These are phyloP conservation scores for Calycopis cecrops DNA, from an alignment of 1,140 invertebrate species.

Conservation along the genomic window DNA sequence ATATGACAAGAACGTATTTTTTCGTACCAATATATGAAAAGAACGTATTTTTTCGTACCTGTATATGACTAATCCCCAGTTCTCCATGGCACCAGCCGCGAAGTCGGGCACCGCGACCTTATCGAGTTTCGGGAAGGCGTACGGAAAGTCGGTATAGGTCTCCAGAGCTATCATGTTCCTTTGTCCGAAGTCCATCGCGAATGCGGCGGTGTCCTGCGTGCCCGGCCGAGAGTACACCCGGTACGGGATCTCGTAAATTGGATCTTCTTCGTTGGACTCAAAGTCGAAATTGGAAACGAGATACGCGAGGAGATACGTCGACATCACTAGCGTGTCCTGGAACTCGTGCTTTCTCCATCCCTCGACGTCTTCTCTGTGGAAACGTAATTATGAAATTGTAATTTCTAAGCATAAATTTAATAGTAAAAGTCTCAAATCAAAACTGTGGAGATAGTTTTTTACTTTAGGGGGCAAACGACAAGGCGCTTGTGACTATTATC, in stretches of 20 bases:
- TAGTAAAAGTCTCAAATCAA: too few relatives aligned
- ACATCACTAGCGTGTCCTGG: conserved; percentile 76
- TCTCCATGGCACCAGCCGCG: conserved; percentile 88
- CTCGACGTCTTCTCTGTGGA: conserved; percentile 36
- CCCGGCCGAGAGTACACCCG: conserved; percentile 81
- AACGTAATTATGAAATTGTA: conserved; percentile 14
- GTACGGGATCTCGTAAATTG: conserved; percentile 53
- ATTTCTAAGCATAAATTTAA: background rate
- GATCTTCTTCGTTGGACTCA: conserved; percentile 47
- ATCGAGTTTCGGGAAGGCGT: conserved; percentile 76
- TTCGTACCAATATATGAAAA: too few relatives aligned
- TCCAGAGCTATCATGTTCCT: conserved; percentile 73
- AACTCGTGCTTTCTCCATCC: conserved; percentile 55
- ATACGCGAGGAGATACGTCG: conserved; percentile 85
- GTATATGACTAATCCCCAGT: conserved; percentile 89
- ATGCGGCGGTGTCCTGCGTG: conserved; percentile 76
- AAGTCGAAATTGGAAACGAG: conserved; percentile 82
- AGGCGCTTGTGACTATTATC: too few relatives aligned
- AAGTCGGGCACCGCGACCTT: conserved; percentile 87
- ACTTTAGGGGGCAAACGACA: too few relatives aligned
- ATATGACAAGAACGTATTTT: too few relatives aligned
- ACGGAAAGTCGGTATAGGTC: conserved; percentile 69
- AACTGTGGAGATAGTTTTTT: too few relatives aligned
- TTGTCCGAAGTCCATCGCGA: conserved; percentile 75
- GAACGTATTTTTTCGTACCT: conserved; percentile 58